These are phyloP conservation scores for Heteropelma amictum DNA, from an alignment of 2,888 invertebrate species.

Conservation along the genomic window DNA sequence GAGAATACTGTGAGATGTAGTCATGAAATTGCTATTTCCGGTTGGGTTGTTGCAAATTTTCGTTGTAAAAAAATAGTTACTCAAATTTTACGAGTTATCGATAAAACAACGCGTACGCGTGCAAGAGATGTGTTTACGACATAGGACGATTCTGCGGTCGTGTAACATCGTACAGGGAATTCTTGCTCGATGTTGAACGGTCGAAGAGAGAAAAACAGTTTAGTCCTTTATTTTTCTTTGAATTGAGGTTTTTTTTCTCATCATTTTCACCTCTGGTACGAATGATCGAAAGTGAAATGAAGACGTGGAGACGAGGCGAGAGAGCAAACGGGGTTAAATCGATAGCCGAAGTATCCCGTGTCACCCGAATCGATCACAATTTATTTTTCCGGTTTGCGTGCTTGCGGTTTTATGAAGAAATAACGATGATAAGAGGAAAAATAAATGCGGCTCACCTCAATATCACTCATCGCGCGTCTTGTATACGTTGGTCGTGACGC, in stretches of 20 bases:
- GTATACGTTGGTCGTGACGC: conserved; percentile 21
- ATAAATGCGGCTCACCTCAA: conserved; percentile 64
- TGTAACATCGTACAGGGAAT: background rate
- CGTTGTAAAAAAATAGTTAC: background rate
- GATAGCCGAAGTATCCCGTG: conserved; percentile 63
- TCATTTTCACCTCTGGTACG: background rate
- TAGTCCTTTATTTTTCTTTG: too few relatives aligned
- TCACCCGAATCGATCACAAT: conserved; percentile 54
- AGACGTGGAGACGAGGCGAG: background rate
- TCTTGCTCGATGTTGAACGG: too few relatives aligned
- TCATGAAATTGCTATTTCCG: too few relatives aligned
- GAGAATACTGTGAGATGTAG: too few relatives aligned
- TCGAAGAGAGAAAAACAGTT: too few relatives aligned
- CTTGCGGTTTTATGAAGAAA: background rate
- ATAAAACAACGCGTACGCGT: too few relatives aligned
- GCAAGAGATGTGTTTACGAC: too few relatives aligned
- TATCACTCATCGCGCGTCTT: conserved; percentile 70
- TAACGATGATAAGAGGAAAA: too few relatives aligned
- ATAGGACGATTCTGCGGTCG: background rate
- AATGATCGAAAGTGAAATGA: background rate
- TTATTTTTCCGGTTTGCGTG: conserved; percentile 10
- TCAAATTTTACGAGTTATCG: too few relatives aligned
- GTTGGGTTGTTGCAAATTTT: too few relatives aligned
- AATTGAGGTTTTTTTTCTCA: background rate
- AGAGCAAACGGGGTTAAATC: conserved; percentile 51